These are phyloP conservation scores for Lymantria monacha DNA, from an alignment of 2,888 invertebrate genomes.

Conservation along the genomic window DNA sequence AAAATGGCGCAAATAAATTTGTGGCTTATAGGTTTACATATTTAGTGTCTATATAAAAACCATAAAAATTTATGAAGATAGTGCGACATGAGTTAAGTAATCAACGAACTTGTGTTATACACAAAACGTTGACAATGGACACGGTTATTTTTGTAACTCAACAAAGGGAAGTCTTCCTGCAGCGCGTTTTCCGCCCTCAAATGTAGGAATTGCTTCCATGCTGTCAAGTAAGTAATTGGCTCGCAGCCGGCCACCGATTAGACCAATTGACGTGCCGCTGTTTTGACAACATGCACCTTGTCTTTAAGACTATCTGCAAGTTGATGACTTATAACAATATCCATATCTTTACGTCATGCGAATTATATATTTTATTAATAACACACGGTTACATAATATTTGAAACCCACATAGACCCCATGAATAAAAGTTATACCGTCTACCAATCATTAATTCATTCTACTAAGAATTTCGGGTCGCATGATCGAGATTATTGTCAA, in stretches of 20 bases:
- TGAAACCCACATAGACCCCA: constrained; percentile 38
- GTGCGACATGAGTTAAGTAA: background rate
- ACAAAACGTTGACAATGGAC: constrained; percentile 44
- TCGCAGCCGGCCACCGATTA: constrained; percentile 77
- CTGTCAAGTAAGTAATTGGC: constrained; percentile 79
- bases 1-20: no score
- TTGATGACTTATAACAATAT: background rate
- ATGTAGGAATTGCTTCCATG: constrained; percentile 80
- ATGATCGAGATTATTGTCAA: no score
- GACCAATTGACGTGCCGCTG: constrained; percentile 76
- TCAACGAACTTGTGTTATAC: background rate
- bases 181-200: constrained; percentile 76
- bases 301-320: constrained; percentile 24
- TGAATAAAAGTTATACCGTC: no score
- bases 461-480: no score
- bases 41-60: background rate
- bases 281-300: constrained; percentile 73
- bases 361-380: background rate
- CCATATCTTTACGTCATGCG: background rate
- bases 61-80: background rate
- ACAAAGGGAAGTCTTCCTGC: constrained; percentile 79
- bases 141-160: constrained; percentile 63
- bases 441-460: no score
- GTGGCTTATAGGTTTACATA: background rate
- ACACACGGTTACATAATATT: no score